Conservation (phyloP, 2,797 vertebrate genomes). For the Capromys pilorides region DNA sequence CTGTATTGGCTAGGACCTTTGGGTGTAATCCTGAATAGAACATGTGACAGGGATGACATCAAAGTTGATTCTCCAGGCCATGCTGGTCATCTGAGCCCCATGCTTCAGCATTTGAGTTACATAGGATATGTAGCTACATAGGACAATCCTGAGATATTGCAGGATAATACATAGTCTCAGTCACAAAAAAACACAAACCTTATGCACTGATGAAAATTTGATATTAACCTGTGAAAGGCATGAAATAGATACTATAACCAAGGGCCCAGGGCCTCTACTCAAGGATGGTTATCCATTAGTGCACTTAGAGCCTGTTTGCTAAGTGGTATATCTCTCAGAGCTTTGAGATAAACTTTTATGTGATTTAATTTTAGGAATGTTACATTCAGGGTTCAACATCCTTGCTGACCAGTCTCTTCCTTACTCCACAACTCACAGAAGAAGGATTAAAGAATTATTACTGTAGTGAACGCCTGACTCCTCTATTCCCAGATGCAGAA, state of each 20-base stretch:
- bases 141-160: not conserved
- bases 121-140: not conserved
- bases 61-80: not conserved
- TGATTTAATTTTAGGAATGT: conserved; percentile 17
- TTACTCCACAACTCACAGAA: not conserved
- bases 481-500: not conserved
- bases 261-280: not conserved
- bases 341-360: not conserved
- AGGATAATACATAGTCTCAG: not conserved
- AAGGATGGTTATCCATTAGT: not conserved
- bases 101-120: not conserved
- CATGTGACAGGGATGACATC: not conserved
- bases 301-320: not conserved
- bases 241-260: not conserved
- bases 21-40: not conserved
- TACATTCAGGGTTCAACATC: not conserved
- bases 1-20: not conserved
- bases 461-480: not conserved
- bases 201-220: not conserved
- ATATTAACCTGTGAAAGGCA: not conserved
- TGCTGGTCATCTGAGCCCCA: not conserved
- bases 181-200: not conserved
- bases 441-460: not conserved
- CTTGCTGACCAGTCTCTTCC: not conserved
- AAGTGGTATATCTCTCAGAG: not conserved